Conservation (phyloP, 2,113 vertebrate genomes). For the Pica pica region DNA sequence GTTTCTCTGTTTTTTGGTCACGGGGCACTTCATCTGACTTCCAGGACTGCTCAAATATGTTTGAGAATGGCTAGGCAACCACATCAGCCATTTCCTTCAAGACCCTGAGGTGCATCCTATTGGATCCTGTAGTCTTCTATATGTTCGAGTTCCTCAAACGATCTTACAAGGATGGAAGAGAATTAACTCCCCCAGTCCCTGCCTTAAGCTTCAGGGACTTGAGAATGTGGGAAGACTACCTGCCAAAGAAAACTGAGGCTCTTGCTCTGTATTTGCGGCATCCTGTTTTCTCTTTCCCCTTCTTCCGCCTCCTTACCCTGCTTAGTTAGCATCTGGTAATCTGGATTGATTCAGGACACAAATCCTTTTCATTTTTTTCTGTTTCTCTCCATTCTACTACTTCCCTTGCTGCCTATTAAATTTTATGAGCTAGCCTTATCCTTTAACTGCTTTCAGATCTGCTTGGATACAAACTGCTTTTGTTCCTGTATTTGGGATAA, state of each 20-base stretch:
- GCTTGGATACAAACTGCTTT: neutral
- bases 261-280: neutral
- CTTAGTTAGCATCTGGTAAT: neutral
- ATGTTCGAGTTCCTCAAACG: neutral
- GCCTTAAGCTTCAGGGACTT: neutral
- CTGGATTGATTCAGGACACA: neutral
- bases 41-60: neutral
- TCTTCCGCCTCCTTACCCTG: neutral
- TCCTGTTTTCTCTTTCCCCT: neutral
- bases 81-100: neutral
- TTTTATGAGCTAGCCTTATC: neutral
- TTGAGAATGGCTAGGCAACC: neutral
- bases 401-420: neutral
- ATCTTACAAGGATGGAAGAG: neutral
- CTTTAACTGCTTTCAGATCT: neutral
- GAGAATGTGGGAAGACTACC: neutral
- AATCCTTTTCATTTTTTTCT: neutral
- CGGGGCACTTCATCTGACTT: neutral
- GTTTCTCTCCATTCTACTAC: neutral
- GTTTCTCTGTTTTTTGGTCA: neutral
- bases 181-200: neutral
- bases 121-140: neutral
- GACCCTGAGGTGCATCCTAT: neutral
- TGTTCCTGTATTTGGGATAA: neutral
- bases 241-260: neutral